These are phyloP conservation scores for Ranitomeya variabilis DNA, from an alignment of 2,113 vertebrate genomes.

Conservation along the genomic window DNA sequence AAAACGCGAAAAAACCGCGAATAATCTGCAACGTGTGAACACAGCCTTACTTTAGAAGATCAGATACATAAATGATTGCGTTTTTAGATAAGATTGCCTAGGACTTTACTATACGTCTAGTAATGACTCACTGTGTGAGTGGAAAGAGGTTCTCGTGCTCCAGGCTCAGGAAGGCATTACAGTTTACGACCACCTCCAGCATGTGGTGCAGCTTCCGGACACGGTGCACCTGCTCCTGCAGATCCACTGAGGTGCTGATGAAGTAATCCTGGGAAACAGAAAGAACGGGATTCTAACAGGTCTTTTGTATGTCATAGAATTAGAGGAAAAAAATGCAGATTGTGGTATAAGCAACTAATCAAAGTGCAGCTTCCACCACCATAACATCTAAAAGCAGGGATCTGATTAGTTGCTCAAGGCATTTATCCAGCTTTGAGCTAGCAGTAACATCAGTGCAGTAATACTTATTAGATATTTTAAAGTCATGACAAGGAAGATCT, in stretches of 20 bases:
- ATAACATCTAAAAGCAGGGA: not conserved
- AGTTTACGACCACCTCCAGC: slow-evolving; percentile 87
- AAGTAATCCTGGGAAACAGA: slow-evolving; percentile 80
- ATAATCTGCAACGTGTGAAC: too few species aligned
- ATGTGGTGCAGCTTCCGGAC: slow-evolving; percentile 92
- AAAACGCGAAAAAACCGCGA: too few species aligned
- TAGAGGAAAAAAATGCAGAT: not conserved
- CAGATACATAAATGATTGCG: not conserved
- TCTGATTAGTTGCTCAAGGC: too few species aligned
- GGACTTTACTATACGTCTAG: not conserved
- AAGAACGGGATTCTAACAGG: not conserved
- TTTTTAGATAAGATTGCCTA: not conserved
- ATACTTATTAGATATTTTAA: not conserved
- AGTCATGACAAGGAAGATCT: too few species aligned
- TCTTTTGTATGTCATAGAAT: not conserved
- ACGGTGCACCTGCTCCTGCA: slow-evolving; percentile 86
- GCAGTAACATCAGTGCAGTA: not conserved
- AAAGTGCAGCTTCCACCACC: not conserved
- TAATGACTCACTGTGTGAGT: slow-evolving; percentile 83
- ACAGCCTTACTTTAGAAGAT: not conserved
- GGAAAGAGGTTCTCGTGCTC: slow-evolving; percentile 88
- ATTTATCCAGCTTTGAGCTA: not conserved
- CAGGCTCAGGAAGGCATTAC: slow-evolving; percentile 82
- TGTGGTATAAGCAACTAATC: too few species aligned
- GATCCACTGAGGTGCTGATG: slow-evolving; percentile 79